A percentile compares a stretch with the other conserved stretches of the same genome.
Evolutionary conservation across 2,888 invertebrate genomes (phyloP).

Genomic region (Torymus auratus): DNA sequence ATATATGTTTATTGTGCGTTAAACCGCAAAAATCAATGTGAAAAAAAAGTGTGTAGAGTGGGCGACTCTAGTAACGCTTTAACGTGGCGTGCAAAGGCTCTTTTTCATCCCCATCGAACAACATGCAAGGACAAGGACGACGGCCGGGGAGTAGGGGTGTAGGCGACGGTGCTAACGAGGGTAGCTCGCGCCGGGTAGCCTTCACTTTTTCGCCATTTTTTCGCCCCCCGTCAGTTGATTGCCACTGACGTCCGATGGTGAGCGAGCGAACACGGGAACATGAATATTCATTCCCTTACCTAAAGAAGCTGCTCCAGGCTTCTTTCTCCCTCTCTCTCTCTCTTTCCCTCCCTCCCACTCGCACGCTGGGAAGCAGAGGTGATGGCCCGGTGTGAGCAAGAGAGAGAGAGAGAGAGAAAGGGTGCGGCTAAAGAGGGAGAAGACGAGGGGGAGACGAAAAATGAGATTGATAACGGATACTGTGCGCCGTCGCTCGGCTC

Average conservation of each 20-base stretch:
- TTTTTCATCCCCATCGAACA: constrained; percentile 53
- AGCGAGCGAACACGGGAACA: constrained; percentile 69
- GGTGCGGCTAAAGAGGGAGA: constrained; percentile 48
- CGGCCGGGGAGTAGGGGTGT: no score
- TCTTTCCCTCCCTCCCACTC: constrained; percentile 25
- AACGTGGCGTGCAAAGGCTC: constrained; percentile 41
- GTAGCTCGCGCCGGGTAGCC: constrained; percentile 40
- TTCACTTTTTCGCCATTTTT: constrained; percentile 61
- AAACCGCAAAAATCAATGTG: no score
- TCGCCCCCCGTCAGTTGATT: constrained; percentile 70
- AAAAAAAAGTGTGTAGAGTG: constrained; percentile 56
- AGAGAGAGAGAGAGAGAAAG: constrained; percentile 59
- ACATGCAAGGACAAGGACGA: constrained; percentile 53
- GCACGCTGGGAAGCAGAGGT: constrained; percentile 19
- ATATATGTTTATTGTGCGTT: no score
- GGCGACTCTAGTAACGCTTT: constrained; percentile 25
- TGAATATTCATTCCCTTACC: constrained; percentile 75
- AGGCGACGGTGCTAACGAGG: constrained; percentile 53
- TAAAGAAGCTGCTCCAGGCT: constrained; percentile 68
- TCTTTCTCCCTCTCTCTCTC: constrained; percentile 54
- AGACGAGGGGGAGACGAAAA: constrained; percentile 62
- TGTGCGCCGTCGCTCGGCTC: constrained; percentile 55
- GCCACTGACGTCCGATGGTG: constrained; percentile 74
- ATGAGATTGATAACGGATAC: constrained; percentile 75
- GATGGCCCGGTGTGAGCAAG: neutral